Evolutionary conservation across 1,140 invertebrate species (phyloP).

Genomic region (Meloidogyne chitwoodi): DNA sequence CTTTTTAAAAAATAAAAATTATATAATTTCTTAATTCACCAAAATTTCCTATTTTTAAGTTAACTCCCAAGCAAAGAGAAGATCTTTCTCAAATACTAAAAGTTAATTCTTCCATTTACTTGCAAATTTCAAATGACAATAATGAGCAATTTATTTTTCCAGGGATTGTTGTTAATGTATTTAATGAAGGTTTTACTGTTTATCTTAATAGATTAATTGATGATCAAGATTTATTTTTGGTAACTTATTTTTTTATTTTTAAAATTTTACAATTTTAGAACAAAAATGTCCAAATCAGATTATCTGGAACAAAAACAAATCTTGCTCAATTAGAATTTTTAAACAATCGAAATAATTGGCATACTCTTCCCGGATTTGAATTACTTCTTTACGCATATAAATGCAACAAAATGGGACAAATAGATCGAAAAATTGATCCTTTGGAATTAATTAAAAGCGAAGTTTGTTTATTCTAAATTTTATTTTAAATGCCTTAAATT

Average conservation of each 20-base stretch:
- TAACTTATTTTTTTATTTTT: background rate
- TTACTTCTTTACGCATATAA: background rate
- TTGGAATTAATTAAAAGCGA: background rate
- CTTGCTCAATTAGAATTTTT: background rate
- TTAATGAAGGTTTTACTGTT: background rate
- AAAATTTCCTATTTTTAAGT: background rate
- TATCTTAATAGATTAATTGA: background rate
- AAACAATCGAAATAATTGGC: background rate
- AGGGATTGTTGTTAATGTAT: background rate
- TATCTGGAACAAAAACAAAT: background rate
- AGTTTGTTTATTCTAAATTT: background rate
- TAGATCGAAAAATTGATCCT: background rate
- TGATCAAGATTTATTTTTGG: background rate
- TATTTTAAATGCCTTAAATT: background rate
- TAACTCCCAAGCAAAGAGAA: background rate
- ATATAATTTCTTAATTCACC: too few relatives aligned
- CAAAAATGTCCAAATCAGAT: background rate
- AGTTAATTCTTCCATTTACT: background rate
- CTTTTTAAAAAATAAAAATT: too few relatives aligned
- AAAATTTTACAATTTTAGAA: background rate
- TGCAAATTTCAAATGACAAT: background rate
- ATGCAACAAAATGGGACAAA: background rate
- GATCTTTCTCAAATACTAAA: background rate
- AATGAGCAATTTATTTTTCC: background rate
- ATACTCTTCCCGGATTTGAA: background rate